phyloP scores from a whole-genome alignment of 2,888 invertebrate species.

The Diplolepis rosae region DNA sequence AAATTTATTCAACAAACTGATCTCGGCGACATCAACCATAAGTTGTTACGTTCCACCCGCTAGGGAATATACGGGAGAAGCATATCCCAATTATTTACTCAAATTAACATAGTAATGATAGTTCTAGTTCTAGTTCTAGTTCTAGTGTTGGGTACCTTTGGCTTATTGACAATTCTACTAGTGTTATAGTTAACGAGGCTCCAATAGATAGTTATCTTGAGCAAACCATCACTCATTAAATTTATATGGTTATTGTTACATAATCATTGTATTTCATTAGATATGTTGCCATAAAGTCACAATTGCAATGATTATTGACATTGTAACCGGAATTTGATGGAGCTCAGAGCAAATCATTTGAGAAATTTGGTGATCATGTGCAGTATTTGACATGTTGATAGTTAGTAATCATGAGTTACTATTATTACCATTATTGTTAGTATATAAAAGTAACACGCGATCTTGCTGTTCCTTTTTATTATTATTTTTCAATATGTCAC shows the following conservation, averaged over 20 bases:
- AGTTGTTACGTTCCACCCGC: constrained; percentile 5
- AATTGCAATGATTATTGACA: neutral
- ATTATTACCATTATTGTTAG: no score
- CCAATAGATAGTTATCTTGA: constrained; percentile 1
- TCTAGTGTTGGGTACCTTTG: neutral
- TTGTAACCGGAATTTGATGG: neutral
- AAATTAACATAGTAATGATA: constrained; percentile 11
- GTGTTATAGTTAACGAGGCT: neutral
- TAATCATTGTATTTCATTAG: neutral
- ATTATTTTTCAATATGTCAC: no score
- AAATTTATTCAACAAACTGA: constrained; percentile 8
- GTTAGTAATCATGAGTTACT: no score
- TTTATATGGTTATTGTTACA: constrained; percentile 6
- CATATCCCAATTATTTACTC: constrained; percentile 12
- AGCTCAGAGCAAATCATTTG: neutral
- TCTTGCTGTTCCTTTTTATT: no score
- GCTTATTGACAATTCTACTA: constrained; percentile 3
- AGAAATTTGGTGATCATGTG: no score
- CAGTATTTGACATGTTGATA: no score
- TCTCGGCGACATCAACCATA: constrained; percentile 20
- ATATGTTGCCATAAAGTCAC: neutral
- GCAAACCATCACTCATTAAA: neutral
- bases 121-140: neutral
- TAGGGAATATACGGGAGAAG: constrained; percentile 5
- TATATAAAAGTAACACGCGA: no score